Evolutionary conservation across 1,140 invertebrate genomes (phyloP).

Genomic region (Latrodectus geometricus): DNA sequence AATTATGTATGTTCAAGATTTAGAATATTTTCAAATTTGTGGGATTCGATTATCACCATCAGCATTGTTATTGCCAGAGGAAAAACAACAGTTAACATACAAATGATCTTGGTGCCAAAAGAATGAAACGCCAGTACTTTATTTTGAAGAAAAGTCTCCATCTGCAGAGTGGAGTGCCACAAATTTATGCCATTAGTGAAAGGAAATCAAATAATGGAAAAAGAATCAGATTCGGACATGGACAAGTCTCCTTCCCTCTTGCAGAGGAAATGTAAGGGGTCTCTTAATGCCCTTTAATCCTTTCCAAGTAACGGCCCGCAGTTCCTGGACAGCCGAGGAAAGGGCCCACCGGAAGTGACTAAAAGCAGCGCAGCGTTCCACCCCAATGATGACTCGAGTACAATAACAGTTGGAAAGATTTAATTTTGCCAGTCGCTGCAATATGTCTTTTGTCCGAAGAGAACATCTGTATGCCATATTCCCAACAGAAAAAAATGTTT

Average conservation of each 20-base stretch:
- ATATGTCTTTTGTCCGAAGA: not conserved
- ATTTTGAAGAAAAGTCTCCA: not conserved
- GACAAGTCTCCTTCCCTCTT: conserved; percentile 3
- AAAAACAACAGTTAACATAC: too few species aligned
- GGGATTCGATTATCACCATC: too few species aligned
- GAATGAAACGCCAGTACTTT: too few species aligned
- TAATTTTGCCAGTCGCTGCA: not conserved
- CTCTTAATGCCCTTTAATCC: conserved; percentile 40
- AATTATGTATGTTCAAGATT: too few species aligned
- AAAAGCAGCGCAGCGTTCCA: not conserved
- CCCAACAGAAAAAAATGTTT: too few species aligned
- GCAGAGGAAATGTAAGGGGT: conserved; percentile 17
- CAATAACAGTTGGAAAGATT: not conserved
- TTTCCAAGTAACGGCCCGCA: conserved; percentile 44
- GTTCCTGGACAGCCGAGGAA: conserved; percentile 26
- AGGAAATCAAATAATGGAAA: conserved; percentile 50
- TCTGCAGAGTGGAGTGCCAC: not conserved
- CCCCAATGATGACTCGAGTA: not conserved
- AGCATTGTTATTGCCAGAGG: too few species aligned
- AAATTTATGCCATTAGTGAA: conserved; percentile 33
- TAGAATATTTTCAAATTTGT: too few species aligned
- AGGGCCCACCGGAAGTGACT: conserved; percentile 17
- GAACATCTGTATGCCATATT: not conserved
- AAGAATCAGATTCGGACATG: conserved; percentile 13
- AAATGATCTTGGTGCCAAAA: too few species aligned